These are phyloP conservation scores for Azorinus chamasolen DNA, from an alignment of 2,888 invertebrate genomes.

Conservation along the genomic window DNA sequence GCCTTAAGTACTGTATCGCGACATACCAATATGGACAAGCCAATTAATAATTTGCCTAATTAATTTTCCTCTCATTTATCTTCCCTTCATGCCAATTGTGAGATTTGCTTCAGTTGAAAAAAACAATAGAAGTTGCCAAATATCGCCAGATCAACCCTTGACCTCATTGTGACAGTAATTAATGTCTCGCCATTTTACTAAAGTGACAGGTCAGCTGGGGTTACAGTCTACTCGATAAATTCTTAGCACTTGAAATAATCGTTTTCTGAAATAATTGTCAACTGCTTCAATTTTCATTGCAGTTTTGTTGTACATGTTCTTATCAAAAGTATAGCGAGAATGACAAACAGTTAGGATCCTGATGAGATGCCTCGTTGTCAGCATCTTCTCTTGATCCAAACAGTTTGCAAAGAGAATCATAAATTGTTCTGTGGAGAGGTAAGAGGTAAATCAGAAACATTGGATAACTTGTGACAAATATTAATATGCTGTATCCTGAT, in stretches of 20 bases:
- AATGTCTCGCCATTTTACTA: neutral
- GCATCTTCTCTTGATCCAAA: too few species aligned
- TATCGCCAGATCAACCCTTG: conserved; percentile 33
- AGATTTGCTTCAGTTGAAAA: conserved; percentile 7
- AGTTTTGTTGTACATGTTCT: too few species aligned
- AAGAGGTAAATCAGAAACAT: conserved; percentile 9
- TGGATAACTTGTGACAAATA: conserved; percentile 2
- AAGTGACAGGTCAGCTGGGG: conserved; percentile 15
- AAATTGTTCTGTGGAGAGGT: too few species aligned
- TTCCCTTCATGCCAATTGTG: conserved; percentile 24
- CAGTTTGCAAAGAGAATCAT: too few species aligned
- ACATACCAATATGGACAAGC: conserved; percentile 25
- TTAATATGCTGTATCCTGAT: neutral
- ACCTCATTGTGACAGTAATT: conserved; percentile 32
- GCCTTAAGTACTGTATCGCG: neutral
- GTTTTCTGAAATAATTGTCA: too few species aligned
- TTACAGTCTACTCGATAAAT: conserved; percentile 14
- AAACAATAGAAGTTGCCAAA: conserved; percentile 20
- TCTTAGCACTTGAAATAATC: too few species aligned
- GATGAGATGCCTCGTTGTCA: too few species aligned
- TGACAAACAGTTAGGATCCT: too few species aligned
- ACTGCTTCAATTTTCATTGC: too few species aligned
- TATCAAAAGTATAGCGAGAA: too few species aligned
- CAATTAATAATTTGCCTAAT: conserved; percentile 38
- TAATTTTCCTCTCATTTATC: conserved; percentile 25